Conservation (phyloP, 2,888 invertebrate genomes). For the Chrysomela aeneicollis region DNA sequence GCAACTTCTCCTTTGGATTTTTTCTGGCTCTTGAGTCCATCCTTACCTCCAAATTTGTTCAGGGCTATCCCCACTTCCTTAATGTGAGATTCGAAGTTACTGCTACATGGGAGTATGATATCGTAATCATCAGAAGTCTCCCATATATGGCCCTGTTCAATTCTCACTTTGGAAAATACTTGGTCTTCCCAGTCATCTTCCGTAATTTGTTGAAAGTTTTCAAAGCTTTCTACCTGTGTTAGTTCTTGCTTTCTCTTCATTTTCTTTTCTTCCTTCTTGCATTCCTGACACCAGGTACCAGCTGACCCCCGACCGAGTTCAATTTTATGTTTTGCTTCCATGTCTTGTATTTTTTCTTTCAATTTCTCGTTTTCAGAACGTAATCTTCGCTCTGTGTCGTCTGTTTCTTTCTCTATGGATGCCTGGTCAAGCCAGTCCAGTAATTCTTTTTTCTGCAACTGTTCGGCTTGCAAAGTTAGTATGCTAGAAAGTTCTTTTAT, state of each 20-base stretch:
- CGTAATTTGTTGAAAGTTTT: too few species aligned
- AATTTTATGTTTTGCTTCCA: too few species aligned
- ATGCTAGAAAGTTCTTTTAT: neutral
- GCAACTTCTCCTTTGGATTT: too few species aligned
- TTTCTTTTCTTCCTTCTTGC: too few species aligned
- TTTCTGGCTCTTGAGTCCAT: neutral
- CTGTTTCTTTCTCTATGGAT: neutral
- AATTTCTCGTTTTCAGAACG: too few species aligned
- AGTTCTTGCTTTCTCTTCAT: too few species aligned
- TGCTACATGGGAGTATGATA: neutral
- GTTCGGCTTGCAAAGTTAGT: neutral
- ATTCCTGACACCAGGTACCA: too few species aligned
- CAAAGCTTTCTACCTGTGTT: too few species aligned
- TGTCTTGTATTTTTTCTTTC: too few species aligned
- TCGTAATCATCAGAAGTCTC: neutral
- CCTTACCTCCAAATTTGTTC: neutral
- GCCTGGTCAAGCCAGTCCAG: neutral
- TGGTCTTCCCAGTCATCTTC: neutral
- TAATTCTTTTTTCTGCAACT: neutral
- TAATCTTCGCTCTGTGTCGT: too few species aligned
- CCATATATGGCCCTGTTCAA: neutral
- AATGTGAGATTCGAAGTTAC: neutral
- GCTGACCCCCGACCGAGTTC: too few species aligned
- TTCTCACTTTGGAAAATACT: neutral
- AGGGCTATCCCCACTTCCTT: neutral